Base-by-base conservation (phyloP, 2,113 vertebrate genomes). In the Atrichornis clamosus region DNA sequence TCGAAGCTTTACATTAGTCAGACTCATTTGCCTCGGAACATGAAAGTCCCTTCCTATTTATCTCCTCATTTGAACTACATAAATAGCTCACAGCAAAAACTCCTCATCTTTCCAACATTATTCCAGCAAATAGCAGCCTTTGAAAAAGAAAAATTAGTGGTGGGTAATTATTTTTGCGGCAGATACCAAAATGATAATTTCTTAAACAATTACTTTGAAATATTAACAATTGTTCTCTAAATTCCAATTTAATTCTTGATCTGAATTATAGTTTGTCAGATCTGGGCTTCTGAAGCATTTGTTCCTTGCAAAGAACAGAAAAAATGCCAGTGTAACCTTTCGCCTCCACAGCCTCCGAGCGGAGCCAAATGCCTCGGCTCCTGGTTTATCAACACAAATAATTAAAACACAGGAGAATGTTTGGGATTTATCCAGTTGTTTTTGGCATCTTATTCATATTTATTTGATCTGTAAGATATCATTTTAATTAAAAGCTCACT, bases 161-260 rank as follows among this genome's bases (percentile, higher is more conserved):
- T 52, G 82, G 87, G 91, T 96, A 97, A 96, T 95, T 96, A 96
- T 96, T 95, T 55, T 87, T 63, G 90, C 89, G 60, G 90, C 84
- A 96, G 96, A 96, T 94, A 96, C 90, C 85, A 88, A 96, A 94
- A 96, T 77, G 93, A 95, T 95, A 88, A 96, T 94, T 96, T 93
- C 95, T 94, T 94, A 92, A 96, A 93, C 95, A 96, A 93, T 95
- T 96, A 91, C 94, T 94, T 90, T 95, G 94, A 95, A 97, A 96
- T 95, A 96, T 90, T 96, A 92, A 91, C 95, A 90, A 91, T 95
- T 95, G 94, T 95, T 95, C 95, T 87, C 96, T 92, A 87, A 96
- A 91, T 94, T 93, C 89, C 93, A 88, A 74, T 95, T 96, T 93
- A 95, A 87, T 85, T 87, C 83, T 91, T 68, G 94, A 92, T 94